A percentile compares a stretch with the other conserved stretches of the same genome.
These are phyloP conservation scores for Sternotherus odoratus DNA, from an alignment of 2,797 vertebrate species.

Conservation along the genomic window DNA sequence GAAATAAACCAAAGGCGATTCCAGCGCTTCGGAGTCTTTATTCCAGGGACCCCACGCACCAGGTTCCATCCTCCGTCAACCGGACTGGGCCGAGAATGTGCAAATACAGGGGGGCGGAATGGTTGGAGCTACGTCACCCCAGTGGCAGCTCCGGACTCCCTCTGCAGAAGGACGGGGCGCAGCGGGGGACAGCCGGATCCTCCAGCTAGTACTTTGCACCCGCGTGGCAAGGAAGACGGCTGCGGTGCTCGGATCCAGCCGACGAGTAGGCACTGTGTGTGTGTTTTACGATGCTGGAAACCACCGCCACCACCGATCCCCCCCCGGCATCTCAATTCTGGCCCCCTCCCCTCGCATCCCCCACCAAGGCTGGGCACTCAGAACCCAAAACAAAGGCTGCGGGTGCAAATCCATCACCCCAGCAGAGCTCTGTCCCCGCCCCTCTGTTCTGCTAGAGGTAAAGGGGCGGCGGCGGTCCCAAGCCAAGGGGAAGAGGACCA, in stretches of 20 bases:
- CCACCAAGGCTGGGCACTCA: background rate
- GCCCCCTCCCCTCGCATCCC: fast-evolving
- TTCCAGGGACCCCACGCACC: background rate
- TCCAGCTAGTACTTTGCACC: conserved; percentile 59
- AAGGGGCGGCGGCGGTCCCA: background rate
- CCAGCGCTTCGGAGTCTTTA: conserved; percentile 19
- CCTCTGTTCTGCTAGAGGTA: background rate
- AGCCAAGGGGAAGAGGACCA: background rate
- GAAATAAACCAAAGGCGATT: fast-evolving
- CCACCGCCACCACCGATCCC: fast-evolving
- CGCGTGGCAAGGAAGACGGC: background rate
- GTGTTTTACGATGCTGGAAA: background rate
- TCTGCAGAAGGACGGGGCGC: conserved; percentile 1
- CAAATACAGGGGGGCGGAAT: background rate
- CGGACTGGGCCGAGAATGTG: background rate
- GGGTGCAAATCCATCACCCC: background rate
- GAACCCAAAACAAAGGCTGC: background rate
- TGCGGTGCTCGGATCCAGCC: conserved; percentile 25
- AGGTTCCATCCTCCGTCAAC: background rate
- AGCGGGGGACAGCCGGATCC: background rate
- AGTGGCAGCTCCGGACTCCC: fast-evolving
- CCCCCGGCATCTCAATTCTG: background rate
- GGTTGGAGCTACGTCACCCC: fast-evolving
- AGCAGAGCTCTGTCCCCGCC: background rate
- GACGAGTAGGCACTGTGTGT: background rate